These are phyloP conservation scores for Mystacornis crossleyi DNA, from an alignment of 2,113 vertebrate genomes.

Conservation along the genomic window DNA sequence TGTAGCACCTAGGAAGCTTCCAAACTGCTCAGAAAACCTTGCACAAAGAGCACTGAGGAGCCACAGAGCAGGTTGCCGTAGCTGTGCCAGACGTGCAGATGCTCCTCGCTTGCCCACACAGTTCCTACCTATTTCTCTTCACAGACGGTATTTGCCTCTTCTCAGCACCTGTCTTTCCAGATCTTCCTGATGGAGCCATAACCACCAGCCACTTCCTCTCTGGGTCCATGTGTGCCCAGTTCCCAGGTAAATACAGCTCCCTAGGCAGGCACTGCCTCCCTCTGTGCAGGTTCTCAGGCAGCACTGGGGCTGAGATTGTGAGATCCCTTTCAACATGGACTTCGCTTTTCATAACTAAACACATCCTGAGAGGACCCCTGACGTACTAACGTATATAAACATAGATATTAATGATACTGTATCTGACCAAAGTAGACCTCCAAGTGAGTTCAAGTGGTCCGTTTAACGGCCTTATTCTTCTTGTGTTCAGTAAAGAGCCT, in stretches of 20 bases:
- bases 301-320: rapidly evolving
- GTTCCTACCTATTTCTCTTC: not conserved
- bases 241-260: not conserved
- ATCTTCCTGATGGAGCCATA: not conserved
- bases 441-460: not conserved
- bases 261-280: not conserved
- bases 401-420: not conserved
- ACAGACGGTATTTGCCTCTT: not conserved
- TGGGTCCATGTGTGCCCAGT: too few relatives aligned
- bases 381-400: not conserved
- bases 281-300: not conserved
- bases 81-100: not conserved
- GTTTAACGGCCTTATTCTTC: not conserved
- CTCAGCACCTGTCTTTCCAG: not conserved
- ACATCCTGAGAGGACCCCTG: not conserved
- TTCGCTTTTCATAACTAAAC: not conserved
- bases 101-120: not conserved
- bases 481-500: not conserved
- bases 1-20: not conserved
- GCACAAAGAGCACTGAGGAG: not conserved
- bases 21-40: not conserved
- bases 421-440: not conserved
- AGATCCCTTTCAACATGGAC: not conserved
- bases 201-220: not conserved
- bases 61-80: not conserved